Conservation (phyloP, 1,140 invertebrate genomes). For the Linepithema humile region DNA sequence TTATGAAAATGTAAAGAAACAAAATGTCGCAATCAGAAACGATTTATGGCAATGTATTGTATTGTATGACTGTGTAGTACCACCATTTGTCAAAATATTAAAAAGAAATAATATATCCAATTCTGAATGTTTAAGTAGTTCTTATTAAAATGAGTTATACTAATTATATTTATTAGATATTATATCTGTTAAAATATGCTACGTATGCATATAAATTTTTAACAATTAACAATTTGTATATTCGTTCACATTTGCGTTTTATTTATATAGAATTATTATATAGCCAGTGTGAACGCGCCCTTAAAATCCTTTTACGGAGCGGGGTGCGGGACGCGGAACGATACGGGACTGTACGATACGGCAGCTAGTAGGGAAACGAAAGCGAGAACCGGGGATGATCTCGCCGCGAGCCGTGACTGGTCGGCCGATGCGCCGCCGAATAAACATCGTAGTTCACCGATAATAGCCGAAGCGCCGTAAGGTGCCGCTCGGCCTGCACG, state of each 20-base stretch:
- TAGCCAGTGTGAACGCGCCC: background rate
- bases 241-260: too few relatives aligned
- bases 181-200: background rate
- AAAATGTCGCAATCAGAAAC: background rate
- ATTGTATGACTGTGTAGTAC: slow-evolving; percentile 6
- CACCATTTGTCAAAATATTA: slow-evolving; percentile 19
- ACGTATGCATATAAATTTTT: too few relatives aligned
- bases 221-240: too few relatives aligned
- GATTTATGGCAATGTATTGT: slow-evolving; percentile 20
- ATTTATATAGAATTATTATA: too few relatives aligned
- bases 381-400: slow-evolving; percentile 70
- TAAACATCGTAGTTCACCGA: slow-evolving; percentile 81
- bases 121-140: slow-evolving; percentile 1
- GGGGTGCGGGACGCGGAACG: background rate
- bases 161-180: background rate
- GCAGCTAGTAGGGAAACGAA: slow-evolving; percentile 61
- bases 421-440: slow-evolving; percentile 77
- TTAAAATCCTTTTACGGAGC: background rate
- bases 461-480: slow-evolving; percentile 78
- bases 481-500: slow-evolving; percentile 68
- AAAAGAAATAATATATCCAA: slow-evolving; percentile 36
- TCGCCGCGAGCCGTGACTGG: slow-evolving; percentile 74
- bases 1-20: slow-evolving; percentile 18
- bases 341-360: slow-evolving; percentile 25
- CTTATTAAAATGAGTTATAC: background rate